phyloP scores from a whole-genome alignment of 2,797 vertebrate genomes.

The Bufotes viridis region DNA sequence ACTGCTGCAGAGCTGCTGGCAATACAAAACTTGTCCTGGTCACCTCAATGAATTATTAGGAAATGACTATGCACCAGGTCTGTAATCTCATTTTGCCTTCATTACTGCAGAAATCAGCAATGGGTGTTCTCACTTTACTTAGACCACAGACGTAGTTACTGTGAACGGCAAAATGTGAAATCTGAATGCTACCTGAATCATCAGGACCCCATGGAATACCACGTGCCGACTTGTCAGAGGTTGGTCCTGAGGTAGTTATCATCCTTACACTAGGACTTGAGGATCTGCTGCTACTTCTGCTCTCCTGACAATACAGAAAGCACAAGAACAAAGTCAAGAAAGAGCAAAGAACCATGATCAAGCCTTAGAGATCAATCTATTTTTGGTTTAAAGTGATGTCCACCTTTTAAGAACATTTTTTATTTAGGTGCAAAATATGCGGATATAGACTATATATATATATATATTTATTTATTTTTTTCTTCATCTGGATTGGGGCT shows the following conservation, averaged over 20 bases:
- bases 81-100: not conserved
- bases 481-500: too few relatives aligned
- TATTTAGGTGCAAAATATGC: not conserved
- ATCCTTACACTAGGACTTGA: slow-evolving; percentile 96
- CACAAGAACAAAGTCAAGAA: not conserved
- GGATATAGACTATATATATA: too few relatives aligned
- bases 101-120: not conserved
- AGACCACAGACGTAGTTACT: too few relatives aligned
- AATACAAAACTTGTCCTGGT: not conserved
- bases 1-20: not conserved
- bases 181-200: slow-evolving; percentile 79
- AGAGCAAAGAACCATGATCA: not conserved
- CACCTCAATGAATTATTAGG: not conserved
- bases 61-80: not conserved
- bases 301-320: slow-evolving; percentile 75
- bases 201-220: slow-evolving; percentile 86
- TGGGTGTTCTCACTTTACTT: not conserved
- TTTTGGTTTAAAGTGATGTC: not conserved
- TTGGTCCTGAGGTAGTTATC: slow-evolving; percentile 89
- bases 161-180: not conserved
- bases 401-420: not conserved
- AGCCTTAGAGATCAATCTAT: not conserved
- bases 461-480: too few relatives aligned
- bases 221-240: slow-evolving; percentile 83
- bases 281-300: slow-evolving; percentile 92